Evolutionary conservation across 1,140 invertebrate genomes (phyloP).

Genomic region (Doryteuthis pealeii): DNA sequence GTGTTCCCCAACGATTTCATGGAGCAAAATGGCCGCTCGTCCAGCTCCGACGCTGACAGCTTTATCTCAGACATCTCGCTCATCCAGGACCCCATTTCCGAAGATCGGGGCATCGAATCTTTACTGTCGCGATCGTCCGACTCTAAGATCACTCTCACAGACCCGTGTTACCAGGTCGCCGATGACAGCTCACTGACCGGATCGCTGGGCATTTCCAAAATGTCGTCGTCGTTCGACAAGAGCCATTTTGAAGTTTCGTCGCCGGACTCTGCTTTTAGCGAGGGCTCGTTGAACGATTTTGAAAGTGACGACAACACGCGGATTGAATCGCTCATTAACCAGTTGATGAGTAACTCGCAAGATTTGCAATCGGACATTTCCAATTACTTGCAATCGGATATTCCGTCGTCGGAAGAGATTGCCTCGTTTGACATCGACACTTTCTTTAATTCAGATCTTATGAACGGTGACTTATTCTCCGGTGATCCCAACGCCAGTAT

Average conservation of each 20-base stretch:
- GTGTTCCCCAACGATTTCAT: no score
- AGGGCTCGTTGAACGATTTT: neutral
- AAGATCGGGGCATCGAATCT: no score
- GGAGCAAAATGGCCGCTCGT: no score
- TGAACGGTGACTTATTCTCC: neutral
- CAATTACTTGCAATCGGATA: neutral
- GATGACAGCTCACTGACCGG: no score
- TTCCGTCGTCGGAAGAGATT: neutral
- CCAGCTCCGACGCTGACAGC: no score
- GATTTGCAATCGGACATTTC: neutral
- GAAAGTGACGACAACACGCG: neutral
- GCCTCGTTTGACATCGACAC: neutral
- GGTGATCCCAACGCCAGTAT: conserved; percentile 1
- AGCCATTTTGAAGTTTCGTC: neutral
- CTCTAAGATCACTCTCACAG: no score
- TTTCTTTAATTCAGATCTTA: neutral
- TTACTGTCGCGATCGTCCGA: no score
- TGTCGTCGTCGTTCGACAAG: neutral
- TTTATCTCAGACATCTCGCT: no score
- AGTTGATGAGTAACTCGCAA: neutral
- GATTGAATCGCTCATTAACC: neutral
- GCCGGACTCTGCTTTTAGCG: neutral
- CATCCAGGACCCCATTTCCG: no score
- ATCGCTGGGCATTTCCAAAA: neutral
- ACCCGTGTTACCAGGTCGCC: no score